phyloP scores from a whole-genome alignment of 2,888 invertebrate species.

The Ochropleura plecta region DNA sequence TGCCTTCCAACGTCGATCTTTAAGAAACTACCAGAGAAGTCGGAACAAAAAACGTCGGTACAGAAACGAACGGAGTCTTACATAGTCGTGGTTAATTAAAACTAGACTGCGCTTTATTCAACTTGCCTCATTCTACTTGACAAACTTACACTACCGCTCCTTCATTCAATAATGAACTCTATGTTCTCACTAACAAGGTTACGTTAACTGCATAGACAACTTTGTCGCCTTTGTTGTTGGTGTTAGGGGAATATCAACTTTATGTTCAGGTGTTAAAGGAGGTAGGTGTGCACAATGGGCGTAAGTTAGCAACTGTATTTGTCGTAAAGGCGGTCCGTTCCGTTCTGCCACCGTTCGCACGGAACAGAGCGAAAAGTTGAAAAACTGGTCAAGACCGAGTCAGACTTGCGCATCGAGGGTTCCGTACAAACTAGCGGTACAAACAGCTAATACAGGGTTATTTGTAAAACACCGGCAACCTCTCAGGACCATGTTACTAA shows the following conservation, averaged over 20 bases:
- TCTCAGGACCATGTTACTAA: too few relatives aligned
- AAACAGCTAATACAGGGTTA: too few relatives aligned
- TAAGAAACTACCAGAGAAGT: conserved; percentile 37
- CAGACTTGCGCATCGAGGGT: too few relatives aligned
- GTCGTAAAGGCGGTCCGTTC: conserved; percentile 57
- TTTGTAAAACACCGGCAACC: too few relatives aligned
- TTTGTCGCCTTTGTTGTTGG: conserved; percentile 45
- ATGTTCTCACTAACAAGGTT: conserved; percentile 38
- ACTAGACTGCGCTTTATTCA: conserved; percentile 57
- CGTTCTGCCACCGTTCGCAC: conserved; percentile 58
- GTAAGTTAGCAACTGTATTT: conserved; percentile 59
- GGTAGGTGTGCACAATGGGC: conserved; percentile 37
- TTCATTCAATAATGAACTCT: conserved; percentile 49
- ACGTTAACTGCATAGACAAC: conserved; percentile 42
- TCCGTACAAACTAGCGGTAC: too few relatives aligned
- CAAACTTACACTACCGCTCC: conserved; percentile 24
- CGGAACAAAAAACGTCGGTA: conserved; percentile 55
- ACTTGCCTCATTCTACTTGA: conserved; percentile 44
- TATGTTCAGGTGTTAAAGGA: conserved; percentile 41
- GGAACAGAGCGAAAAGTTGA: conserved; percentile 68
- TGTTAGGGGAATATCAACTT: conserved; percentile 58
- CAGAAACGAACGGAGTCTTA: conserved; percentile 47
- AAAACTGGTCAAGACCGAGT: conserved; percentile 27
- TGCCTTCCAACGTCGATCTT: not conserved
- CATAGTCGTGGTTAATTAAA: conserved; percentile 64